Conservation (phyloP, 2,113 vertebrate genomes). For the Salvelinus namaycush region DNA sequence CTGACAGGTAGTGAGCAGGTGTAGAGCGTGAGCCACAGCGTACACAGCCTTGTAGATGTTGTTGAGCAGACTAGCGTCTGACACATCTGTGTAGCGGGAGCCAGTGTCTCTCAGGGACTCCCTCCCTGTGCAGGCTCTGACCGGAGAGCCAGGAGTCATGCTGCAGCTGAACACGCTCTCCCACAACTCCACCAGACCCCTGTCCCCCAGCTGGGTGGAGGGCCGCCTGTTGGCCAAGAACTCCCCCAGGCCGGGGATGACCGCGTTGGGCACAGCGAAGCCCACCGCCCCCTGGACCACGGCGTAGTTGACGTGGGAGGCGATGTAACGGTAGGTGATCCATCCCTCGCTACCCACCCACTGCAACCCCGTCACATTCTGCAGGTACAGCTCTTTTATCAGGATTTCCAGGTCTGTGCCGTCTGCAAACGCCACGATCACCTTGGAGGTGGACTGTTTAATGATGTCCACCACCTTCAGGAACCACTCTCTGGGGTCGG, state of each 20-base stretch:
- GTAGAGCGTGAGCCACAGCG: slow-evolving; percentile 70
- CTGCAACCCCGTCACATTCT: slow-evolving; percentile 74
- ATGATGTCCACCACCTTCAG: slow-evolving; percentile 72
- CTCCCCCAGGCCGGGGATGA: slow-evolving; percentile 72
- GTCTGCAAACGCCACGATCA: slow-evolving; percentile 77
- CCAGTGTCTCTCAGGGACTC: slow-evolving; percentile 65
- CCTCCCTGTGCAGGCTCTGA: slow-evolving; percentile 59
- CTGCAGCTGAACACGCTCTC: slow-evolving; percentile 70
- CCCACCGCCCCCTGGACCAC: slow-evolving; percentile 74
- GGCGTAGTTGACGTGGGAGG: slow-evolving; percentile 64
- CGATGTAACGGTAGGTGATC: slow-evolving; percentile 75
- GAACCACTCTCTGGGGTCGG: slow-evolving; percentile 68
- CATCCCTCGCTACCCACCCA: slow-evolving; percentile 80
- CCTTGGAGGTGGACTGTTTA: slow-evolving; percentile 70
- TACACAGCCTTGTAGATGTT: slow-evolving; percentile 78
- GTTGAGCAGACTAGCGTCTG: slow-evolving; percentile 72
- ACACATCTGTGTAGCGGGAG: slow-evolving; percentile 72
- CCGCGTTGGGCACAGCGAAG: slow-evolving; percentile 70
- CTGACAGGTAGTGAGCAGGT: slow-evolving; percentile 66
- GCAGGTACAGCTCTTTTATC: slow-evolving; percentile 70
- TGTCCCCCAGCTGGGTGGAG: slow-evolving; percentile 59
- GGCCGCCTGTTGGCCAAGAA: slow-evolving; percentile 65
- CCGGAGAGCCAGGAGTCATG: slow-evolving; percentile 28
- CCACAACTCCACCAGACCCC: slow-evolving; percentile 74
- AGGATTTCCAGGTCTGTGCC: slow-evolving; percentile 75